Conservation (phyloP, 2,888 invertebrate species). For the Gerris lacustris region DNA sequence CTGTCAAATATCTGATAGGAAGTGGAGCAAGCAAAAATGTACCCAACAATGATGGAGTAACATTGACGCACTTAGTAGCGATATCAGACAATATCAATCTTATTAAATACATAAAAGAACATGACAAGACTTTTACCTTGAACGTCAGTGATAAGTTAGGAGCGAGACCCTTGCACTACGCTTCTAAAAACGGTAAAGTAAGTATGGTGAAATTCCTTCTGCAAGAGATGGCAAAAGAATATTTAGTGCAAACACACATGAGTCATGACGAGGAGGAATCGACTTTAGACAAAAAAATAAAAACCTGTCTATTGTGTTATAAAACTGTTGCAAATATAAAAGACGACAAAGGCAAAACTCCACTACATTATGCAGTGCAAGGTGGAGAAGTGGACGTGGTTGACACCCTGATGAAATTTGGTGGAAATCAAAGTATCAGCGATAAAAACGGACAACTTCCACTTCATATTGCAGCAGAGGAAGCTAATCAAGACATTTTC, state of each 20-base stretch:
- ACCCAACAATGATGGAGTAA: neutral
- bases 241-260: no score
- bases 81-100: neutral
- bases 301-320: no score
- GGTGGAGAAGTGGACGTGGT: neutral
- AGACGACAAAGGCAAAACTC: neutral
- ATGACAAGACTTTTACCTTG: neutral
- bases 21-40: neutral
- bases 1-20: neutral
- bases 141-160: neutral
- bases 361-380: neutral
- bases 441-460: neutral
- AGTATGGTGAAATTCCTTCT: neutral
- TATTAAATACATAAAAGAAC: neutral
- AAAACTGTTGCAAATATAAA: neutral
- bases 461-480: neutral
- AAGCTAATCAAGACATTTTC: neutral
- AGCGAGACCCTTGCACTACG: neutral
- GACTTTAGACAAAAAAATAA: neutral
- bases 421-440: neutral
- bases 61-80: neutral
- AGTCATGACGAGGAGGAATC: no score
- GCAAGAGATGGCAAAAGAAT: neutral
- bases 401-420: neutral
- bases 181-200: neutral